Percentiles rank a stretch among this genome's conserved stretches.
These are phyloP conservation scores for Ormyrus pomaceus DNA, from an alignment of 2,888 invertebrate species.

Conservation along the genomic window DNA sequence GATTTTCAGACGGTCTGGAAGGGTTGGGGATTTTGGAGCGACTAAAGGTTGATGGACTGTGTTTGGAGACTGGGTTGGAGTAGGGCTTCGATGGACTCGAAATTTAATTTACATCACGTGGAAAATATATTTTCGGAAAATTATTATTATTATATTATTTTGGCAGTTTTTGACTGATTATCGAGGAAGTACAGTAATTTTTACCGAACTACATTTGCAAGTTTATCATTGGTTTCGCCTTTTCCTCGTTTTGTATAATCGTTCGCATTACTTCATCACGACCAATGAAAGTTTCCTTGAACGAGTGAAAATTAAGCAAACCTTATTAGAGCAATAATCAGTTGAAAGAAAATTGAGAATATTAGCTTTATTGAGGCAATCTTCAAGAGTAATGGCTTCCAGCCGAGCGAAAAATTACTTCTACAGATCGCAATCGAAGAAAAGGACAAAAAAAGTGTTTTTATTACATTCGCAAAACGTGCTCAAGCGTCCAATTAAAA, in stretches of 20 bases:
- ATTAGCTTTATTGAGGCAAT: not conserved
- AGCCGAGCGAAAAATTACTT: not conserved
- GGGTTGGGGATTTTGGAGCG: no score
- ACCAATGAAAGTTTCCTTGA: not conserved
- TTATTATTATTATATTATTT: not conserved
- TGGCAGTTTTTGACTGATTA: not conserved
- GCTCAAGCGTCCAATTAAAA: no score
- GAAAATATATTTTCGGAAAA: not conserved
- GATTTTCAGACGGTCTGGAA: no score
- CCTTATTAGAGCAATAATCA: constrained; percentile 2
- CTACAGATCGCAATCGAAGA: not conserved
- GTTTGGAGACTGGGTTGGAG: no score
- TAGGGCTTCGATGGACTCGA: not conserved
- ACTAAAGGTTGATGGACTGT: no score
- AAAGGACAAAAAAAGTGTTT: no score
- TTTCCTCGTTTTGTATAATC: not conserved
- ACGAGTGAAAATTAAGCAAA: not conserved
- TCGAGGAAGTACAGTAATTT: no score
- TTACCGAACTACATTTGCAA: no score
- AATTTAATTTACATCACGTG: not conserved
- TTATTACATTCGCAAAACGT: no score
- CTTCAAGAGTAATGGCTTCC: not conserved
- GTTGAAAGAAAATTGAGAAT: not conserved
- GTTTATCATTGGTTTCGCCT: no score
- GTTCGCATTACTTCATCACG: not conserved